phyloP scores from a whole-genome alignment of 2,888 invertebrate species.

The Drosophila putrida region DNA sequence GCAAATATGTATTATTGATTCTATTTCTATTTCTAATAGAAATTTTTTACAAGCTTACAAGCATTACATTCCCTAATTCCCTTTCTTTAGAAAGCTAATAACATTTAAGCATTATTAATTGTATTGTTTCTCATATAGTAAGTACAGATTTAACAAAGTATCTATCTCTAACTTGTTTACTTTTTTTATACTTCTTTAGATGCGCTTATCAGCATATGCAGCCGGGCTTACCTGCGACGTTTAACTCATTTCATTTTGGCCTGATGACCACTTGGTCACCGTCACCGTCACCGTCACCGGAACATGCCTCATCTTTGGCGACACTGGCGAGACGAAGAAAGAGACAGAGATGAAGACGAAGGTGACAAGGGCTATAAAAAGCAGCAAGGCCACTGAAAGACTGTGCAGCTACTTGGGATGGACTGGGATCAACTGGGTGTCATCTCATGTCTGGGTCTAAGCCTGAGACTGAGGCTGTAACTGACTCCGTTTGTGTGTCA shows the following conservation, averaged over 20 bases:
- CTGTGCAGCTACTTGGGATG: conserved; percentile 29
- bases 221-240: conserved; percentile 66
- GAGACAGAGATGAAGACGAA: conserved; percentile 10
- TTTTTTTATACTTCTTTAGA: background rate
- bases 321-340: conserved; percentile 57
- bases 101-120: too few relatives aligned
- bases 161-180: conserved; percentile 1
- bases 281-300: conserved; percentile 41
- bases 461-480: background rate
- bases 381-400: conserved; percentile 48
- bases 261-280: conserved; percentile 27
- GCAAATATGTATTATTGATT: too few relatives aligned
- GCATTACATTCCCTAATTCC: too few relatives aligned
- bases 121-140: too few relatives aligned
- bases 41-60: too few relatives aligned
- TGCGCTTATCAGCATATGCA: conserved; percentile 55
- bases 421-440: conserved; percentile 72
- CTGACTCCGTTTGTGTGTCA: conserved; percentile 59
- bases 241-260: conserved; percentile 77
- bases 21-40: too few relatives aligned
- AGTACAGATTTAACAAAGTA: background rate
- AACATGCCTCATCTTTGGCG: conserved; percentile 78
- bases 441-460: conserved; percentile 52
- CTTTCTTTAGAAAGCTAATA: too few relatives aligned
- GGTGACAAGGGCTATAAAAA: conserved; percentile 53